Percentiles rank a stretch among this genome's conserved stretches.
Evolutionary conservation across 2,888 invertebrate species (phyloP).

Genomic region (Masnerella sp.): DNA sequence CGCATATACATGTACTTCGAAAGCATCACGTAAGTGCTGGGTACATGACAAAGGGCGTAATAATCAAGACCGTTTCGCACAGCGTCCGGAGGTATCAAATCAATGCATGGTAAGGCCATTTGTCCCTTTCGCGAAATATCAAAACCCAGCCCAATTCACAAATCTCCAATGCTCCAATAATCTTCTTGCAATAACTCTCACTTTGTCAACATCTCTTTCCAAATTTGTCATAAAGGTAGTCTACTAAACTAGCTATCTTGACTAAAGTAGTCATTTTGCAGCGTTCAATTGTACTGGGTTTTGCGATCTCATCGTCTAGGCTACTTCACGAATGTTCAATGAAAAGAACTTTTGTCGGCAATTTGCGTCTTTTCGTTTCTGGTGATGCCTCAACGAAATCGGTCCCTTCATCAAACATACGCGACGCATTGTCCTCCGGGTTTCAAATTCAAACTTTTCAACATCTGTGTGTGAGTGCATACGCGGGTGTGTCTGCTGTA

Average conservation of each 20-base stretch:
- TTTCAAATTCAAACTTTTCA: constrained; percentile 57
- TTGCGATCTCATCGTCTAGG: constrained; percentile 23
- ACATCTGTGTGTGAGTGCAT: constrained; percentile 61
- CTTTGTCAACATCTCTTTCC: not conserved
- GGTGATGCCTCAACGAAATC: not conserved
- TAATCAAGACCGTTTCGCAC: constrained; percentile 57
- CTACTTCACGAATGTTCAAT: constrained; percentile 18
- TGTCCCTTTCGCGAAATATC: constrained; percentile 9
- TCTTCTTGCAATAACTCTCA: not conserved
- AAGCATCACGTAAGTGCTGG: constrained; percentile 62
- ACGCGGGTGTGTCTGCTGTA: constrained; percentile 54
- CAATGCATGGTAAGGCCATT: constrained; percentile 45
- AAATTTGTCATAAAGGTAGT: no score
- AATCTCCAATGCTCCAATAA: not conserved
- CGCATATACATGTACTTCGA: constrained; percentile 60
- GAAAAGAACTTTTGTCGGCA: constrained; percentile 11
- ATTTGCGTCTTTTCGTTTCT: not conserved
- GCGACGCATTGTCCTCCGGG: constrained; percentile 24
- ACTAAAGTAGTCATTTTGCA: no score
- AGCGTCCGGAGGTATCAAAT: constrained; percentile 56
- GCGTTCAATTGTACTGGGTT: constrained; percentile 25
- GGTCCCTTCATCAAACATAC: constrained; percentile 32
- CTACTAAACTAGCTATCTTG: no score
- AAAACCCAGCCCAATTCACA: constrained; percentile 23
- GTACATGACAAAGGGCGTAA: constrained; percentile 60